Evolutionary conservation across 2,113 vertebrate species (phyloP).

Genomic region (Rattus rattus): DNA sequence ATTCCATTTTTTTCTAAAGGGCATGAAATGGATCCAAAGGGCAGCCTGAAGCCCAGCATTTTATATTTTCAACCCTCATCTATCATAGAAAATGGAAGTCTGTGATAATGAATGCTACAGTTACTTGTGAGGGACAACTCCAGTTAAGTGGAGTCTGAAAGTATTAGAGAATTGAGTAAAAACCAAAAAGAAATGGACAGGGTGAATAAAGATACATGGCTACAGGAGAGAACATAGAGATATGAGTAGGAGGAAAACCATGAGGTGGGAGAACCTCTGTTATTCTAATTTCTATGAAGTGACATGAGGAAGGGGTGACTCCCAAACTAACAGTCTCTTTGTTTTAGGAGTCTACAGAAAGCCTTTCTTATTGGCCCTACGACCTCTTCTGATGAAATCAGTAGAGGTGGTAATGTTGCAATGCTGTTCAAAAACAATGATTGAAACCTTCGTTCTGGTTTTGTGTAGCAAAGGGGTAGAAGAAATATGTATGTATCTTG

Average conservation of each 20-base stretch:
- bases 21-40: too few relatives aligned
- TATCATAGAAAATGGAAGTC: not conserved
- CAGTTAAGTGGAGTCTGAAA: not conserved
- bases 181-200: not conserved
- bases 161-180: not conserved
- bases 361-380: not conserved
- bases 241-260: not conserved
- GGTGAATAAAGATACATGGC: not conserved
- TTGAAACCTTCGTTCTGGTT: not conserved
- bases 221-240: not conserved
- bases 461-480: not conserved
- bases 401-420: not conserved
- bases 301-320: not conserved
- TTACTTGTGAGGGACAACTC: not conserved
- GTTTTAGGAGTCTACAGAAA: not conserved
- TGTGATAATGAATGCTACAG: not conserved
- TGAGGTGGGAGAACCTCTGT: not conserved
- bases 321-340: too few relatives aligned
- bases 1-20: not conserved
- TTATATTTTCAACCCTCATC: not conserved
- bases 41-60: not conserved
- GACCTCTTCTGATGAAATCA: fast-evolving
- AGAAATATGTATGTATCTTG: too few relatives aligned
- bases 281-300: not conserved
- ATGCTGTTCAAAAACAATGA: fast-evolving